Percentiles rank a stretch among this genome's conserved stretches.
Evolutionary conservation across 2,797 vertebrate genomes (phyloP).

Genomic region (Diplodus puntazzo): DNA sequence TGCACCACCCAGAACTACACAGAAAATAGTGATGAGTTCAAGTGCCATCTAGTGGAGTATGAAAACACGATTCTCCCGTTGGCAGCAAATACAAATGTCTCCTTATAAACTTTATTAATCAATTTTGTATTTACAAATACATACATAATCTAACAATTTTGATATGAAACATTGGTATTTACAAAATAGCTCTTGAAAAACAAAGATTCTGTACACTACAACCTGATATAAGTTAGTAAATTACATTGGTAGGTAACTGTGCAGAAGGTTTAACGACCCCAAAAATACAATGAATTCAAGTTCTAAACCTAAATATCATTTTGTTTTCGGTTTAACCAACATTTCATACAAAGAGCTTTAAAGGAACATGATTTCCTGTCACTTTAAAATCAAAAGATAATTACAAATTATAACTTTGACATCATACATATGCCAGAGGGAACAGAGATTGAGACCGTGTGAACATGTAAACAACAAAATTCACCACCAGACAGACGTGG

Average conservation of each 20-base stretch:
- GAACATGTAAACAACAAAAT: slow-evolving; percentile 62
- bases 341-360: slow-evolving; percentile 36
- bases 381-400: slow-evolving; percentile 33
- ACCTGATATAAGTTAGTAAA: slow-evolving; percentile 85
- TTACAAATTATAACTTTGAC: slow-evolving; percentile 50
- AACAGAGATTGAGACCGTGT: slow-evolving; percentile 38
- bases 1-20: background rate
- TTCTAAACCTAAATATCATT: slow-evolving; percentile 59
- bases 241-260: slow-evolving; percentile 79
- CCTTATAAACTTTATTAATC: slow-evolving; percentile 88
- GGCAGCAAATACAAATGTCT: slow-evolving; percentile 67
- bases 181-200: slow-evolving; percentile 80
- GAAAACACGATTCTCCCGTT: slow-evolving; percentile 19
- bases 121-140: slow-evolving; percentile 88
- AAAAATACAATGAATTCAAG: slow-evolving; percentile 57
- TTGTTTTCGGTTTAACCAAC: slow-evolving; percentile 61
- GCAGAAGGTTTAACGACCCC: slow-evolving; percentile 67
- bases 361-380: slow-evolving; percentile 8
- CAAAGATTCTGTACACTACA: slow-evolving; percentile 77
- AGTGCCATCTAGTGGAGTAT: slow-evolving; percentile 42
- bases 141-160: slow-evolving; percentile 84
- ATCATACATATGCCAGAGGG: slow-evolving; percentile 26
- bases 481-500: slow-evolving; percentile 11
- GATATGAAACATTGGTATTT: slow-evolving; percentile 87
- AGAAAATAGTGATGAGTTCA: background rate